Evolutionary conservation across 2,797 vertebrate genomes (phyloP), one percentile per base, ranked within the genome.

Genomic region (Aldrovandia affinis): DNA sequence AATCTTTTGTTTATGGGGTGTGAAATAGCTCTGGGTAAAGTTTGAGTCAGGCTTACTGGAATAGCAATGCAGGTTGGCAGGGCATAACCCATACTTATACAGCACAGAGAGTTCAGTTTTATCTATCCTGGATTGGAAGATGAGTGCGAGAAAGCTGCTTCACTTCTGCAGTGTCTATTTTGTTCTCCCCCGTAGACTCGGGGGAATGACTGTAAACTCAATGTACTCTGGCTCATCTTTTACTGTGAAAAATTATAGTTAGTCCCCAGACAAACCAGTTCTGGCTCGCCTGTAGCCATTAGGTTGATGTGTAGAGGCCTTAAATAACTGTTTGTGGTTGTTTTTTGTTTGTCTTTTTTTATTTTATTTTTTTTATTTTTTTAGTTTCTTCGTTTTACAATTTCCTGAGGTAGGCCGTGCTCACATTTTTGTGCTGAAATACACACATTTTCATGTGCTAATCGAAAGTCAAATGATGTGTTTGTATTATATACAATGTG

Each of bases 401-500:
- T 70, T 39, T 70, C 33, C 33, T 39, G 36, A 39, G 68, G 36
- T 22, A 36, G 18, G 5, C 68, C 36, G 28, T 36, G 18, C 9
- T 63, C 59, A 63, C 25, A 63, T 6, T 30, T 65, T 15, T 65
- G 14, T n/a, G 28, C 63, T 65, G 63, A 65, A 65, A 65, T 65
- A 33, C 28, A 65, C 28, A 30, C 14, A 30, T 30, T 12, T 0
- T 65, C 10, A 7, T 65, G 7, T 33, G 63, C n/a, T 65, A 65
- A 65, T 65, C 10, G 12, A 33, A n/a, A 33, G 63, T 33, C 63
- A n/a, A 70, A 22, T 70, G 68, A 36, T 39, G 33, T 70, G 68
- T 70, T 70, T 70, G 68, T 39, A 39, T 70, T 70, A 70, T 70
- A 70, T 70, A 70, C 68, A 70, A 70, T 39, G 68, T 70, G 15